These are phyloP conservation scores for Coturnix japonica DNA, from an alignment of 2,113 vertebrate species.

Conservation along the genomic window DNA sequence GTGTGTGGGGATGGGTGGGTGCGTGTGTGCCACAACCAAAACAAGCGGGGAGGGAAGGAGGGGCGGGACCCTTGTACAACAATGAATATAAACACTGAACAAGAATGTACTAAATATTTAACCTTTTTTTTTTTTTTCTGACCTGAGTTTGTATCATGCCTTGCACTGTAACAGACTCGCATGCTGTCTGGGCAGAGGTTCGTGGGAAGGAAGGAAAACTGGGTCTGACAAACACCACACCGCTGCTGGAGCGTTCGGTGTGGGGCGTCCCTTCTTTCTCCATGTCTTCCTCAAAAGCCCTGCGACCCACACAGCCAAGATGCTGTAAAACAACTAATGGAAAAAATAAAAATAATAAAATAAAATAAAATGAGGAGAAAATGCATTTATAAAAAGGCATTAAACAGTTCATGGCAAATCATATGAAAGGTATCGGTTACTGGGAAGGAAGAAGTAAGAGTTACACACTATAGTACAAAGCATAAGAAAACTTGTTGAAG, in stretches of 20 bases:
- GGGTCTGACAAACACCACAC: slow-evolving; percentile 1
- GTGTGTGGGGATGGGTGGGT: slow-evolving; percentile 8
- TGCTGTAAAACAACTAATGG: slow-evolving; percentile 60
- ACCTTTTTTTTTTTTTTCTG: slow-evolving; percentile 77
- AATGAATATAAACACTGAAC: slow-evolving; percentile 72
- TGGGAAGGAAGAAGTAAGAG: slow-evolving; percentile 72
- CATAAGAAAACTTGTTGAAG: slow-evolving; percentile 84
- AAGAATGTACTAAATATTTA: slow-evolving; percentile 70
- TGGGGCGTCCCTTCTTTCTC: neutral
- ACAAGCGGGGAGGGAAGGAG: slow-evolving; percentile 44
- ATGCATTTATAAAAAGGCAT: slow-evolving; percentile 88
- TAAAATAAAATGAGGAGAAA: slow-evolving; percentile 58
- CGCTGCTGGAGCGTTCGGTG: neutral
- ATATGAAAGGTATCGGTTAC: slow-evolving; percentile 78
- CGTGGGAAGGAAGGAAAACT: slow-evolving; percentile 5
- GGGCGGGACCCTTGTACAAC: slow-evolving; percentile 37
- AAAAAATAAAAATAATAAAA: neutral
- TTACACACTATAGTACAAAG: slow-evolving; percentile 84
- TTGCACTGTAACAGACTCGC: slow-evolving; percentile 72
- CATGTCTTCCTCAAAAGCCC: slow-evolving; percentile 35
- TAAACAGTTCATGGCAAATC: slow-evolving; percentile 86
- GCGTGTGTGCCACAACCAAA: slow-evolving; percentile 59
- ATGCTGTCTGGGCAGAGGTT: slow-evolving; percentile 42
- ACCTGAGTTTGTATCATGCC: slow-evolving; percentile 91
- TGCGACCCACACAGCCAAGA: slow-evolving; percentile 72